Conservation (phyloP, 92 coral and sea anemone genomes). For the Phenganax stokvisi region DNA sequence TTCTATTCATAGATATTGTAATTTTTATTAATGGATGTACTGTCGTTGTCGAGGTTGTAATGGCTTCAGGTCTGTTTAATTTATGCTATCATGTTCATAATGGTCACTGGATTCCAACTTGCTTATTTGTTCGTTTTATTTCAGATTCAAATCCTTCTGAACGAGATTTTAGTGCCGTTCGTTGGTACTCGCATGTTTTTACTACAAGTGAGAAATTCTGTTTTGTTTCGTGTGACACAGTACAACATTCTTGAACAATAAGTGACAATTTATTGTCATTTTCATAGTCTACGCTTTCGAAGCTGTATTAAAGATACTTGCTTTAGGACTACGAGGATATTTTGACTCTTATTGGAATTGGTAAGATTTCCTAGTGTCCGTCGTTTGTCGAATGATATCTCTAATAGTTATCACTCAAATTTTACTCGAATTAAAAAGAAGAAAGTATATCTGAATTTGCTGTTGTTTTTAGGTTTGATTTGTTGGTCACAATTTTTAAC, state of each 20-base stretch:
- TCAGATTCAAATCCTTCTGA: slow-evolving; percentile 2
- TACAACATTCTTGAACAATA: background rate
- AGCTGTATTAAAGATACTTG: slow-evolving; percentile 73
- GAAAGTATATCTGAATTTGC: background rate
- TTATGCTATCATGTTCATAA: background rate
- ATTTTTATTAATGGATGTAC: slow-evolving; percentile 70
- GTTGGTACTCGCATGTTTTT: slow-evolving; percentile 27
- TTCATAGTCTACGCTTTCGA: slow-evolving; percentile 69
- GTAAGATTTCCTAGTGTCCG: slow-evolving; percentile 45
- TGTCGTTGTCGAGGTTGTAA: slow-evolving; percentile 62
- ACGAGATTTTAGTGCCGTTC: background rate
- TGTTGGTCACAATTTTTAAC: slow-evolving; percentile 77
- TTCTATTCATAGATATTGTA: slow-evolving; percentile 51
- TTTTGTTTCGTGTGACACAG: background rate
- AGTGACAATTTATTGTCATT: no score
- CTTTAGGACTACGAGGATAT: slow-evolving; percentile 62
- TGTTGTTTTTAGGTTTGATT: slow-evolving; percentile 66
- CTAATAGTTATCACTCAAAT: no score
- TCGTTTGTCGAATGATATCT: background rate
- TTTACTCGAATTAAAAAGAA: background rate
- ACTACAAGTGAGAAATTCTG: slow-evolving; percentile 23
- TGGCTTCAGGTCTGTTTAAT: slow-evolving; percentile 60
- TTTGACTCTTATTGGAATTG: slow-evolving; percentile 79
- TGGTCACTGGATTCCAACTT: background rate
- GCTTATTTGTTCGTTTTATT: background rate